These are phyloP conservation scores for Dryomyza anilis DNA, from an alignment of 2,888 invertebrate genomes.

Conservation along the genomic window DNA sequence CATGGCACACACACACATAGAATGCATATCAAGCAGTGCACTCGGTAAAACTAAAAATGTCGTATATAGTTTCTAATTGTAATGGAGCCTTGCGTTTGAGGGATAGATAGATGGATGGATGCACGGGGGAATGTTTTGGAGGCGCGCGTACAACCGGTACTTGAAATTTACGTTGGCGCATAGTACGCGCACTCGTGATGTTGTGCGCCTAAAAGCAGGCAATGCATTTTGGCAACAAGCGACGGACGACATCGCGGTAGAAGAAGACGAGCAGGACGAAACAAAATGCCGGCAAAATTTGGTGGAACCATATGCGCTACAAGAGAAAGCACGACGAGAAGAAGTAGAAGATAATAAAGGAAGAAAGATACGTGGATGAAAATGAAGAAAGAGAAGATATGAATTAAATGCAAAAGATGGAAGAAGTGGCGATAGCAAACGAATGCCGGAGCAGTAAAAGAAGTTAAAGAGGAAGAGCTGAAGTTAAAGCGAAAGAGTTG, in stretches of 20 bases:
- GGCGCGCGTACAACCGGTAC: not conserved
- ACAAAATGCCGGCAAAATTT: conserved; percentile 18
- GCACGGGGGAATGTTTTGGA: not conserved
- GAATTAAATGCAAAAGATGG: not conserved
- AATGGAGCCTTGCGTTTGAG: not conserved
- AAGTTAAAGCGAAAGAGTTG: no score
- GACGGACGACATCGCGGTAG: not conserved
- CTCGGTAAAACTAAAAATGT: not conserved
- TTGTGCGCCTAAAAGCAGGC: conserved; percentile 22
- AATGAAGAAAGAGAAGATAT: not conserved
- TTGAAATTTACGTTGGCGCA: conserved; percentile 3
- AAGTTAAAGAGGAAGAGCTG: no score
- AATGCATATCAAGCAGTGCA: not conserved
- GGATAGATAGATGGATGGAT: not conserved
- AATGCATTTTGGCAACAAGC: conserved; percentile 1
- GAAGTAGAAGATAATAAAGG: not conserved
- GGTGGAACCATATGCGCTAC: not conserved
- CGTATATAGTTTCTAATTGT: conserved; percentile 2
- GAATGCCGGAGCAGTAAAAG: no score
- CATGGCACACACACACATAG: not conserved
- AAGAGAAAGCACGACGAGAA: not conserved
- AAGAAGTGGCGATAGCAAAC: not conserved
- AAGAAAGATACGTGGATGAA: not conserved
- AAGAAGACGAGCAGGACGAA: no score
- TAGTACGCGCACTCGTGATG: conserved; percentile 5